Conservation (phyloP, 2,888 invertebrate species). For the Oconnorella tubifera region DNA sequence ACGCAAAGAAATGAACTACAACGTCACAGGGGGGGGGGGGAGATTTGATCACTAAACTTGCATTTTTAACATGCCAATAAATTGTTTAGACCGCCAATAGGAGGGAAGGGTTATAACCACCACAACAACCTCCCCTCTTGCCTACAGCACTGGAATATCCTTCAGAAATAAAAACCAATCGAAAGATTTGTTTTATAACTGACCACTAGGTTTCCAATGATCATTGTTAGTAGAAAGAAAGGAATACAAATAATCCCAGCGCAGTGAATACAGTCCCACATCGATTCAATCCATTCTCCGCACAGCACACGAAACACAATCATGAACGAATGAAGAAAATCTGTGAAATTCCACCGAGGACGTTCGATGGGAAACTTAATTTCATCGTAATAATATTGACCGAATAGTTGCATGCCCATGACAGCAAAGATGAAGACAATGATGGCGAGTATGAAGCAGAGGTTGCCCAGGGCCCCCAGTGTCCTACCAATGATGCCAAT, state of each 20-base stretch:
- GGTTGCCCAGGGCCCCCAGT: slow-evolving; percentile 91
- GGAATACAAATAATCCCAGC: slow-evolving; percentile 87
- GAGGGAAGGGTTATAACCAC: no score
- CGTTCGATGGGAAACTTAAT: slow-evolving; percentile 58
- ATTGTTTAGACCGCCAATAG: not conserved
- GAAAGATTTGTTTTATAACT: slow-evolving; percentile 58
- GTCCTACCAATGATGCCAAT: slow-evolving; percentile 98
- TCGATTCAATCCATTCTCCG: slow-evolving; percentile 99
- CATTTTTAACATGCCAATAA: no score
- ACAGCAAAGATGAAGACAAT: slow-evolving; percentile 99
- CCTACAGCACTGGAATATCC: no score
- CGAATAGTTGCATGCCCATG: slow-evolving; percentile 99
- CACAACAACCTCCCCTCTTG: no score
- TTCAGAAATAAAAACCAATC: no score
- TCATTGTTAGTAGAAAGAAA: slow-evolving; percentile 95
- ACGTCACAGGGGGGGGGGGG: no score
- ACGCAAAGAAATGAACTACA: no score
- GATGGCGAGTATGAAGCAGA: slow-evolving; percentile 96
- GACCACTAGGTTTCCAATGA: slow-evolving; percentile 98
- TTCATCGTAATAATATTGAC: slow-evolving; percentile 71
- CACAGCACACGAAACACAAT: slow-evolving; percentile 96
- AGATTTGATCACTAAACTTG: no score
- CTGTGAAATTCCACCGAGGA: slow-evolving; percentile 94
- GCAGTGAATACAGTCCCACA: slow-evolving; percentile 98
- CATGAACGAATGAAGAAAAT: slow-evolving; percentile 99